Conservation (phyloP, 2,888 invertebrate species). For the Drosophila nigricruria region DNA sequence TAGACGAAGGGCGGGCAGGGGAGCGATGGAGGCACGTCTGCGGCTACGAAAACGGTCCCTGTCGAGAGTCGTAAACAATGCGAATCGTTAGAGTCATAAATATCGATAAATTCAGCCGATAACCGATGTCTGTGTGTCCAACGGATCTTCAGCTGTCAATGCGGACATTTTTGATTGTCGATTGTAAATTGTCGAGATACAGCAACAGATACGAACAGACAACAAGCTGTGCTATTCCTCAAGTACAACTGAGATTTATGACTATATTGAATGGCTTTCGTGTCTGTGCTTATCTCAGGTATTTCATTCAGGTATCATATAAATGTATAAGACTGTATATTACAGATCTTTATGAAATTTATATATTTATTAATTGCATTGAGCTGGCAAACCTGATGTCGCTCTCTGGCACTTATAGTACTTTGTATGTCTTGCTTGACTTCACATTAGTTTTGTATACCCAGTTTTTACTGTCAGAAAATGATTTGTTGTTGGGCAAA, state of each 20-base stretch:
- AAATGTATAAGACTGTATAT: not conserved
- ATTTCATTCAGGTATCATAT: not conserved
- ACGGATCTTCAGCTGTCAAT: slow-evolving; percentile 23
- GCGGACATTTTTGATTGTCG: not conserved
- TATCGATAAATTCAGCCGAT: slow-evolving; percentile 5
- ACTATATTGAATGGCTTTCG: slow-evolving; percentile 17
- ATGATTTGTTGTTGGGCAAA: slow-evolving; percentile 2
- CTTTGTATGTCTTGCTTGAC: not conserved
- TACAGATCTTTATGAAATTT: not conserved
- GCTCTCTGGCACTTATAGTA: not conserved
- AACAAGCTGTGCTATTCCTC: slow-evolving; percentile 23
- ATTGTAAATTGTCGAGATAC: slow-evolving; percentile 11
- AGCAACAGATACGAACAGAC: slow-evolving; percentile 18
- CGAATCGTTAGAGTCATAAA: not conserved
- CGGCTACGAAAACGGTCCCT: slow-evolving; percentile 89
- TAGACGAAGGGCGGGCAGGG: slow-evolving; percentile 87
- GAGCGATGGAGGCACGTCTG: slow-evolving; percentile 88
- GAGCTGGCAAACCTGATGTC: not conserved
- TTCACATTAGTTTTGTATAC: not conserved
- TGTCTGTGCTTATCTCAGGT: slow-evolving; percentile 17
- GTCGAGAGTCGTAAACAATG: slow-evolving; percentile 28
- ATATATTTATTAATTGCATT: not conserved
- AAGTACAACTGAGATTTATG: slow-evolving; percentile 21
- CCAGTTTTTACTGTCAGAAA: not conserved
- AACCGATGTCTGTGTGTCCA: not conserved